These are phyloP conservation scores for Octodon degus DNA, from an alignment of 2,113 vertebrate species.

Conservation along the genomic window DNA sequence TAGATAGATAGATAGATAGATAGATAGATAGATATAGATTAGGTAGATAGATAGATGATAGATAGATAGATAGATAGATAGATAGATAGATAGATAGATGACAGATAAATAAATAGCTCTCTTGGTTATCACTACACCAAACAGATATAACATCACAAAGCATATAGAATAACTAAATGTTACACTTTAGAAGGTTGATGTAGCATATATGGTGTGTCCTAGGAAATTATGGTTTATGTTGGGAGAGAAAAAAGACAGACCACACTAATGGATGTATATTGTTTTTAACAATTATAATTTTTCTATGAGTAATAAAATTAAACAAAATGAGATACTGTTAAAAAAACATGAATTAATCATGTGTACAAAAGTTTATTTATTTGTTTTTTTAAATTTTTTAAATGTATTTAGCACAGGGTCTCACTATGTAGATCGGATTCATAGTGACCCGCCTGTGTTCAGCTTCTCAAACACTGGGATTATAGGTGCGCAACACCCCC, in stretches of 20 bases:
- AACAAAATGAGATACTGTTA: not conserved
- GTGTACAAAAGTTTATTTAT: not conserved
- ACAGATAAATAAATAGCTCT: not conserved
- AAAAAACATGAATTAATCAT: not conserved
- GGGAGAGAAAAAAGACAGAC: not conserved
- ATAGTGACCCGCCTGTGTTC: too few species aligned
- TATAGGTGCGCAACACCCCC: too few species aligned
- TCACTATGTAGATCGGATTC: too few species aligned
- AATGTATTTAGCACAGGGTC: too few species aligned
- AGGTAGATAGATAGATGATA: not conserved
- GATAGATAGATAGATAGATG: not conserved
- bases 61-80: not conserved
- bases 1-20: not conserved
- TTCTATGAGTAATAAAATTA: not conserved
- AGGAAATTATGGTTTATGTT: not conserved
- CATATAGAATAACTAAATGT: not conserved
- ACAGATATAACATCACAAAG: not conserved
- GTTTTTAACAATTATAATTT: not conserved
- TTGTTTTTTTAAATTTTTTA: too few species aligned
- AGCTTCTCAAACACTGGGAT: too few species aligned
- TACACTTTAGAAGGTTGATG: not conserved
- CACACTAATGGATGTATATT: not conserved
- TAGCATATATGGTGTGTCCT: not conserved
- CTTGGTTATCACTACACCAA: not conserved
- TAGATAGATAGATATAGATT: not conserved